These are phyloP conservation scores for Tauraco erythrolophus DNA, from an alignment of 2,113 vertebrate genomes.

Conservation along the genomic window DNA sequence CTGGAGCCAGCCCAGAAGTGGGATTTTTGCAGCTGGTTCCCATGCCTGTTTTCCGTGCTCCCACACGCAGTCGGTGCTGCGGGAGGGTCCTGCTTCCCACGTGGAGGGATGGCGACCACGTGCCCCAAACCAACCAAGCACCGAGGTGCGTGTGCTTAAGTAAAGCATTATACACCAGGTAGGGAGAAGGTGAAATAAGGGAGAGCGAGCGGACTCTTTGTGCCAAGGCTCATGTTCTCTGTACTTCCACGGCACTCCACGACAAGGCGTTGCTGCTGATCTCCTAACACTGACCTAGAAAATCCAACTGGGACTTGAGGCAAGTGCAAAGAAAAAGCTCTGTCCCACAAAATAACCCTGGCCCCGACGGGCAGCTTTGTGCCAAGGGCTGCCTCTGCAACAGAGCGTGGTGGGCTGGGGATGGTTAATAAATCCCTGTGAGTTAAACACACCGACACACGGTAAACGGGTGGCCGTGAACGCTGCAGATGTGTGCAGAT, in stretches of 20 bases:
- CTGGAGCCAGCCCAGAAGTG: neutral
- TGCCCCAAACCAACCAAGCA: neutral
- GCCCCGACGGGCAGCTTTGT: neutral
- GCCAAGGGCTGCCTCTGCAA: neutral
- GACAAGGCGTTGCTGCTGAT: neutral
- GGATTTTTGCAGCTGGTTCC: neutral
- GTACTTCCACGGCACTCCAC: rapidly evolving
- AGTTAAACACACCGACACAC: neutral
- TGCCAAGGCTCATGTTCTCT: neutral
- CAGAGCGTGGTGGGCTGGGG: rapidly evolving
- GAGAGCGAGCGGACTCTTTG: rapidly evolving
- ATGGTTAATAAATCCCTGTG: neutral
- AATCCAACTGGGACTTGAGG: neutral
- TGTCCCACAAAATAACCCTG: rapidly evolving
- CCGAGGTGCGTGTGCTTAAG: neutral
- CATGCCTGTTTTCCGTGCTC: neutral
- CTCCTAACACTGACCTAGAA: neutral
- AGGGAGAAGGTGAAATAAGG: neutral
- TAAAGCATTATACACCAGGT: neutral
- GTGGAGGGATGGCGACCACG: neutral
- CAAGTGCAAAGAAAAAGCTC: neutral
- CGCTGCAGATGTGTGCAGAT: rapidly evolving
- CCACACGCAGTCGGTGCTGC: neutral
- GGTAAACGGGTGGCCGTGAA: no score
- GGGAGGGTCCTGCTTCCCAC: neutral